Evolutionary conservation across 2,888 invertebrate species (phyloP), one percentile per base, ranked within the genome.

Genomic region (Rhabditoides inermis): DNA sequence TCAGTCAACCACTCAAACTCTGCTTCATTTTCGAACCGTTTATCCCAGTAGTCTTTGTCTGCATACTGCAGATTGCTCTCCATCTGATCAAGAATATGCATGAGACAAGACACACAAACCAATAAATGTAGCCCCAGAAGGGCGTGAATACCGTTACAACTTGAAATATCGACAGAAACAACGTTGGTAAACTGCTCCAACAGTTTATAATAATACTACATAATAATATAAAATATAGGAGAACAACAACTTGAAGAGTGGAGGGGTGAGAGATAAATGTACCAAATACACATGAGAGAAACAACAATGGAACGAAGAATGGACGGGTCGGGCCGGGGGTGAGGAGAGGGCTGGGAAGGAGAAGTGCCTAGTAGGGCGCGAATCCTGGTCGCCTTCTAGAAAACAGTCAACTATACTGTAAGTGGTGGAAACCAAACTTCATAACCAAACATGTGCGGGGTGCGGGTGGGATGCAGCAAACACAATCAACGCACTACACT

Each of bases 1-100:
- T 60, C 65, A 26, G 58, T 56, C 41, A 69, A 51, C 69, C 69
- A 69, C 45, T 69, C 69, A 39, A 62, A 69, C 36, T 51, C 52
- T n/a, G 54, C 45, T 52, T 69, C 69, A 15, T 56, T 56, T 45
- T 61, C 44, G 48, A 69, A 69, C 10, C 69, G 48, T 28, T 58
- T 55, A 39, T 69, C 61, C 69, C 69, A 69, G 41, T 69, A 69
- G 20, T 60, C 63, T 45, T 59, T 59, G 37, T 59, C 54, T 1
- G 58, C 58, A 48, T 69, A 69, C 41, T 67, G 61, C 18, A 45
- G 45, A 40, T 66, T 66, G 2, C 49, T 53, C 27, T 66, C 63
- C 66, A 66, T 66, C 42, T 26, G 45, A 10, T 44, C 27, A 35
- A 23, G 23, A 6, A 35, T 42, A 23, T 23, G 5, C 5, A 12